Percentiles rank a stretch among this genome's conserved stretches.
Conservation (phyloP, 1,140 invertebrate species). For the Hylaeus anthracinus region DNA sequence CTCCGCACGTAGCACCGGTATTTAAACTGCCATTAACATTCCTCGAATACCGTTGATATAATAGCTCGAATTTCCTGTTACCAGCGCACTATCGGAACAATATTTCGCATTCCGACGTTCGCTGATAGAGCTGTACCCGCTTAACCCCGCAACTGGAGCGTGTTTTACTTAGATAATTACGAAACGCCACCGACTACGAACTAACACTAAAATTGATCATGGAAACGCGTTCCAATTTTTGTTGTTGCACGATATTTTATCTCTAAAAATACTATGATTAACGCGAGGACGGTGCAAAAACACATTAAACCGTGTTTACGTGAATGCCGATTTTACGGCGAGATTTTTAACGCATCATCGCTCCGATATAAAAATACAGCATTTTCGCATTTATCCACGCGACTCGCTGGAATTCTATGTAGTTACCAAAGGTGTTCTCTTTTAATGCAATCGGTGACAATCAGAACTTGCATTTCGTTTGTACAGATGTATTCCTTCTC, state of each 20-base stretch:
- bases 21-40: constrained; percentile 23
- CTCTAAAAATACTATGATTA: no score
- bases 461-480: no score
- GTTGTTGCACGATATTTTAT: neutral
- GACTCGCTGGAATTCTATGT: no score
- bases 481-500: neutral
- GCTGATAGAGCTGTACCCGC: neutral
- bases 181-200: neutral
- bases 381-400: no score
- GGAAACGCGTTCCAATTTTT: neutral
- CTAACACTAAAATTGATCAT: neutral
- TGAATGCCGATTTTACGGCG: no score
- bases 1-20: neutral
- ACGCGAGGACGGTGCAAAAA: no score
- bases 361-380: no score
- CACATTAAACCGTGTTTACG: no score
- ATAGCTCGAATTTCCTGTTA: constrained; percentile 1
- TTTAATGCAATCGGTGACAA: no score
- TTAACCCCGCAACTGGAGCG: neutral
- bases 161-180: constrained; percentile 4
- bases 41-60: constrained; percentile 10
- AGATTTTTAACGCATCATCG: no score
- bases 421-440: no score
- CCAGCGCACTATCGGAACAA: neutral
- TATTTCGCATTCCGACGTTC: neutral